Evolutionary conservation across 1,140 invertebrate genomes (phyloP), one percentile per base, ranked within the genome.

Genomic region (Dreissena polymorpha): DNA sequence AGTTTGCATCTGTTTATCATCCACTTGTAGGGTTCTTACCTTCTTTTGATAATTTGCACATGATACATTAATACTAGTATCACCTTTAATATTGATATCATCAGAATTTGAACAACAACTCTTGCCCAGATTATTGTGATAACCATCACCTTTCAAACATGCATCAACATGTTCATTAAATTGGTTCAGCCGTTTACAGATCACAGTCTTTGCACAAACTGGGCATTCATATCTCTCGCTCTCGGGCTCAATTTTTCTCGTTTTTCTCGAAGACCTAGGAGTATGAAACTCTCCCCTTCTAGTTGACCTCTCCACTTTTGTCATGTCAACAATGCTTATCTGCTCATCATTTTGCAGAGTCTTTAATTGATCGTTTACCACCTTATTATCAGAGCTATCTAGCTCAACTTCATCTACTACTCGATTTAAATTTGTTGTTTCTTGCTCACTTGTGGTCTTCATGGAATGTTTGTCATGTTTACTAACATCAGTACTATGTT

Each of bases 161-260:
- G 60, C 64, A 74, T 89, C 88, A n/a, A 89, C 85, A 86, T 89
- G 88, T 73, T 81, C 83, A 83, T 88, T 89, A 53, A 89, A 87
- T 1, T 79, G 68, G 0, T 73, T 75, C 50, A 89, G 64, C 65
- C 72, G 82, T 27, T 72, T 73, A 75, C 84, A 86, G 6, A 65
- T 18, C 10, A 87, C 55, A 14, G 57, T 65, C 55, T 82, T 60
- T 21, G 51, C 39, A 78, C 88, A 89, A 5, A 89, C 84, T 18
- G 88, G 88, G 79, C 88, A 89, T 7, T 53, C 49, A 64, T 79
- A 71, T 14, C 55, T 75, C n/a, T 23, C 18, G 49, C 65, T 18
- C 10, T 39, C 7, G 49, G 27, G 27, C 14, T 60, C 14, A 49
- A 0, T 10, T n/a, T 23, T 80, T 49, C 57, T 29, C 21, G 23